A percentile compares a stretch with the other conserved stretches of the same genome.
phyloP scores from a whole-genome alignment of 53 echinoderm and acorn worm species.

The Crossaster papposus region DNA sequence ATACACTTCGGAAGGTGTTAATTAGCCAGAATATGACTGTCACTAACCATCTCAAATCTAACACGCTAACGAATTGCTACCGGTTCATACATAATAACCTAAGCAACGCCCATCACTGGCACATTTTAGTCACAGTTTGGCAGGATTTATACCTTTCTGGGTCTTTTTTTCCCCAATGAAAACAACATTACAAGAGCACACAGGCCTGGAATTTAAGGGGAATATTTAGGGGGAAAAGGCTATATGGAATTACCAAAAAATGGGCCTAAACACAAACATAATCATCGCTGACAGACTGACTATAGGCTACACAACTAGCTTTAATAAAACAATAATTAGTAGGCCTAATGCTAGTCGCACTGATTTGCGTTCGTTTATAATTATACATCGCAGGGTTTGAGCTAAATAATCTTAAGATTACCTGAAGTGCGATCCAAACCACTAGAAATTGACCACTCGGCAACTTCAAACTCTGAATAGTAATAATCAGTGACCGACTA shows the following conservation, averaged over 20 bases:
- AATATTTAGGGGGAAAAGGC: too few species aligned
- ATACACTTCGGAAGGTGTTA: constrained; percentile 4
- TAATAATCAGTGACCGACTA: background rate
- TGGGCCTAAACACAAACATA: too few species aligned
- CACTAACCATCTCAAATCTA: background rate
- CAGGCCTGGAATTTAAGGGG: too few species aligned
- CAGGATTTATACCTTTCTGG: background rate
- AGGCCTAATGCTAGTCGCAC: background rate
- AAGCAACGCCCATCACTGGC: background rate
- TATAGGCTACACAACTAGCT: too few species aligned
- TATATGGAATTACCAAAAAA: too few species aligned
- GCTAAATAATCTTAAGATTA: background rate
- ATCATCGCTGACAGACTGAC: too few species aligned
- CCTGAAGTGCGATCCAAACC: background rate
- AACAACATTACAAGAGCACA: too few species aligned
- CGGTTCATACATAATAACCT: background rate
- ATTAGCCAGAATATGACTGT: background rate
- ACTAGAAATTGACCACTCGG: background rate
- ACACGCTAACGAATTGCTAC: background rate
- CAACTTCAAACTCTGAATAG: background rate
- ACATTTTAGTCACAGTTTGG: background rate
- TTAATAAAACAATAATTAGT: background rate
- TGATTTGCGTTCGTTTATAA: background rate
- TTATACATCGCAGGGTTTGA: background rate
- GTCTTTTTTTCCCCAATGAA: too few species aligned